Evolutionary conservation across 1,140 invertebrate species (phyloP), one percentile per base, ranked within the genome.

Genomic region (Heliconius nattereri): DNA sequence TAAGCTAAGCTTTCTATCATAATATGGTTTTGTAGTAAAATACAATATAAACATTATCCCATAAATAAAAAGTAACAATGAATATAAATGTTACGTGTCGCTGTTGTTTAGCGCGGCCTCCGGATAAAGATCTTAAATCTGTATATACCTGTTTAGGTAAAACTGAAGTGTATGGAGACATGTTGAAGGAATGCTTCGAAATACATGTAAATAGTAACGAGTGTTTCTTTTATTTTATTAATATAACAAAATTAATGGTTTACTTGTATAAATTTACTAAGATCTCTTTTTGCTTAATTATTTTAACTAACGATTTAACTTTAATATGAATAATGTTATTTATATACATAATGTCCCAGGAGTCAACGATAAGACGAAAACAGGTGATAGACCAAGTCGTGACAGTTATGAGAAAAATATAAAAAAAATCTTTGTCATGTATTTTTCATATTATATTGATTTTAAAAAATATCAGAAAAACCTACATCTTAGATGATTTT

Each of bases 131-230:
- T 52, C 75, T 93, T 8, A 90, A 88, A 54, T 81, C 84, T 1
- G 13, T 83, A 11, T 91, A 91, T 60, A 86, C 76, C 71, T 80
- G 78, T 52, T 78, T 89, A 1, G 88, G 86, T 7, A 87, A 85
- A 78, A 81, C 84, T n/a, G 91, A 92, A 88, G 78, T 92, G 35
- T 93, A 91, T 76, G 84, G 82, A 16, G 90, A 93, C 75, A 92
- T 93, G 87, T 76, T 93, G 26, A 92, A 90, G 79, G 91, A 93
- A 82, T 93, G 91, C 84, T 93, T 91, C 72, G 90, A 93, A 83
- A 90, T 91, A 73, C 81, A 88, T 82, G 90, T 91, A 89, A 90
- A 71, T 82, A 83, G 87, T 85, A 85, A 16, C 32, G 35, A 71
- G 70, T 66, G 60, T 66, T 66, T 66, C 9, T 66, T 29, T 66